These are phyloP conservation scores for Hirudo medicinalis DNA, from an alignment of 1,140 invertebrate genomes.

Conservation along the genomic window DNA sequence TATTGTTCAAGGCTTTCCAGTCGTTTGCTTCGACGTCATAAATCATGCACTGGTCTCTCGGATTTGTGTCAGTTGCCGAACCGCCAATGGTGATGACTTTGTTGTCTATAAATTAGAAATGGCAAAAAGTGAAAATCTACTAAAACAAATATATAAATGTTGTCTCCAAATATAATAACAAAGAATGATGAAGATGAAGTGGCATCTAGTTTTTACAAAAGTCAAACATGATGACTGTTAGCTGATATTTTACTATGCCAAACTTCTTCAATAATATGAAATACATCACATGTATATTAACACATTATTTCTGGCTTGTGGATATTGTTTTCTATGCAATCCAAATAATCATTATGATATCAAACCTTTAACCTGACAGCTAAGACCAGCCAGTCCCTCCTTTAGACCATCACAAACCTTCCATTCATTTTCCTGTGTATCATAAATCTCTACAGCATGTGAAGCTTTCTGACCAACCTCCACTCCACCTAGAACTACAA, in stretches of 20 bases:
- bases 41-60: constrained; percentile 29
- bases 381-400: constrained; percentile 31
- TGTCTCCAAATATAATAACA: too few relatives aligned
- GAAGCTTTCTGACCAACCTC: constrained; percentile 33
- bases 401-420: constrained; percentile 24
- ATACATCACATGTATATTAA: too few relatives aligned
- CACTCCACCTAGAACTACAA: constrained; percentile 35
- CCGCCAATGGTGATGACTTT: constrained; percentile 34
- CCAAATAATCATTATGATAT: too few relatives aligned
- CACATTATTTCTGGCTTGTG: too few relatives aligned
- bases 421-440: constrained; percentile 33
- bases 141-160: too few relatives aligned
- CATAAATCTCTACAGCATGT: constrained; percentile 34
- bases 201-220: too few relatives aligned
- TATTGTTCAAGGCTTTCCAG: constrained; percentile 31
- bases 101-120: constrained; percentile 30
- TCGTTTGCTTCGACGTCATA: constrained; percentile 31
- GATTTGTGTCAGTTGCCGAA: constrained; percentile 34
- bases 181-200: too few relatives aligned
- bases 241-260: too few relatives aligned
- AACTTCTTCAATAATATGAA: too few relatives aligned
- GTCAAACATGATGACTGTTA: too few relatives aligned
- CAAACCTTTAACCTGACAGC: constrained; percentile 32
- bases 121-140: background rate
- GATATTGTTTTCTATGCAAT: too few relatives aligned